Evolutionary conservation across 2,888 invertebrate genomes (phyloP).

Genomic region (Drosophila diplacantha): DNA sequence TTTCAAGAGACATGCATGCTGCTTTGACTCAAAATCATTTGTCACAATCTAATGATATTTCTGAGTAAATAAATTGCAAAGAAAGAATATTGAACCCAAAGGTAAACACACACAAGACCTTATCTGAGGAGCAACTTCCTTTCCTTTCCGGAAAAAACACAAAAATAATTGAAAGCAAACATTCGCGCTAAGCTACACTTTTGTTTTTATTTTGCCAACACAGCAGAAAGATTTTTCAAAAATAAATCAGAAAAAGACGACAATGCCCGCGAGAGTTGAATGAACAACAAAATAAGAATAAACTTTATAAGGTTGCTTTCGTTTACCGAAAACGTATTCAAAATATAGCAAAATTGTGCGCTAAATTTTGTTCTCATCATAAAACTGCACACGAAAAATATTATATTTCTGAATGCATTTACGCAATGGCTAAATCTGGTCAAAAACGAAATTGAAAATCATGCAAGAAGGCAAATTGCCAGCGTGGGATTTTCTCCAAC

Average conservation of each 20-base stretch:
- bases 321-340: slow-evolving; percentile 7
- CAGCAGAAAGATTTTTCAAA: slow-evolving; percentile 7
- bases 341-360: slow-evolving; percentile 1
- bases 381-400: slow-evolving; percentile 23
- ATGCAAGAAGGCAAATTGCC: slow-evolving; percentile 32
- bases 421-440: slow-evolving; percentile 56
- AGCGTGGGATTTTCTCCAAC: slow-evolving; percentile 45
- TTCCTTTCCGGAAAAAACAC: slow-evolving; percentile 17
- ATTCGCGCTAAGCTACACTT: slow-evolving; percentile 30
- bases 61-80: slow-evolving; percentile 8
- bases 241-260: background rate
- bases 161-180: slow-evolving; percentile 52
- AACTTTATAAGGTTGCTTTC: slow-evolving; percentile 1
- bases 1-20: slow-evolving; percentile 11
- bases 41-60: slow-evolving; percentile 10
- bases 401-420: slow-evolving; percentile 47
- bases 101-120: slow-evolving; percentile 6
- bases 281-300: slow-evolving; percentile 8
- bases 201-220: slow-evolving; percentile 20
- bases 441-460: slow-evolving; percentile 36
- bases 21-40: slow-evolving; percentile 8
- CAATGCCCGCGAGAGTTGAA: slow-evolving; percentile 26
- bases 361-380: slow-evolving; percentile 8
- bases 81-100: slow-evolving; percentile 20
- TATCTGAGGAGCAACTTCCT: slow-evolving; percentile 15